Conservation (phyloP, 2,113 vertebrate genomes). For the Apaloderma vittatum region DNA sequence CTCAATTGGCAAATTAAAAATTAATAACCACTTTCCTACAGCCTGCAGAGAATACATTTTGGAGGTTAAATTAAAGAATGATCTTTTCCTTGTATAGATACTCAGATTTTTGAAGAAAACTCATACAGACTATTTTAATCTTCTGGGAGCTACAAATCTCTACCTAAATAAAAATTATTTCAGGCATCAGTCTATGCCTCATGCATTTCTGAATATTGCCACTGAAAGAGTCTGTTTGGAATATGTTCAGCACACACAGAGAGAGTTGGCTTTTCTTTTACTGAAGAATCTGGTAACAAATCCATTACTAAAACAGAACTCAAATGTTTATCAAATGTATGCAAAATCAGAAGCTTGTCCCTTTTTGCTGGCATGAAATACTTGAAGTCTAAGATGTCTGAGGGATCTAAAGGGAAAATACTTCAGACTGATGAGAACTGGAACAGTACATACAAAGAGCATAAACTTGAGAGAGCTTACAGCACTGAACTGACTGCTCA, state of each 20-base stretch:
- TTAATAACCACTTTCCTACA: neutral
- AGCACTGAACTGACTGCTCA: neutral
- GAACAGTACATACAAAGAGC: neutral
- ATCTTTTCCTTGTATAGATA: neutral
- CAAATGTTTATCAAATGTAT: neutral
- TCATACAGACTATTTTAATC: neutral
- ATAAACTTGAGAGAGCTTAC: neutral
- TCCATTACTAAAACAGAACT: neutral
- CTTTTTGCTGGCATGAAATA: neutral
- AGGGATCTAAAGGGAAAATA: neutral
- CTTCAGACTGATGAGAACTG: neutral
- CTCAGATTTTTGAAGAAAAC: neutral
- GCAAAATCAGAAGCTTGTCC: neutral
- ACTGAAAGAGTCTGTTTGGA: neutral
- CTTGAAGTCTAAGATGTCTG: neutral
- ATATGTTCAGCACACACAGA: neutral
- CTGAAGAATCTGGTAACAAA: neutral
- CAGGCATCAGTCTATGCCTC: neutral
- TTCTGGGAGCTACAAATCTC: neutral
- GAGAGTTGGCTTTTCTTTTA: neutral
- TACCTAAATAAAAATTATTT: neutral
- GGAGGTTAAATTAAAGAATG: neutral
- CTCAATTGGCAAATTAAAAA: slow-evolving; percentile 13
- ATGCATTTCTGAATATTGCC: neutral
- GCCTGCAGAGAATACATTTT: neutral